These are phyloP conservation scores for Dryobates pubescens DNA, from an alignment of 2,797 vertebrate genomes.

Conservation along the genomic window DNA sequence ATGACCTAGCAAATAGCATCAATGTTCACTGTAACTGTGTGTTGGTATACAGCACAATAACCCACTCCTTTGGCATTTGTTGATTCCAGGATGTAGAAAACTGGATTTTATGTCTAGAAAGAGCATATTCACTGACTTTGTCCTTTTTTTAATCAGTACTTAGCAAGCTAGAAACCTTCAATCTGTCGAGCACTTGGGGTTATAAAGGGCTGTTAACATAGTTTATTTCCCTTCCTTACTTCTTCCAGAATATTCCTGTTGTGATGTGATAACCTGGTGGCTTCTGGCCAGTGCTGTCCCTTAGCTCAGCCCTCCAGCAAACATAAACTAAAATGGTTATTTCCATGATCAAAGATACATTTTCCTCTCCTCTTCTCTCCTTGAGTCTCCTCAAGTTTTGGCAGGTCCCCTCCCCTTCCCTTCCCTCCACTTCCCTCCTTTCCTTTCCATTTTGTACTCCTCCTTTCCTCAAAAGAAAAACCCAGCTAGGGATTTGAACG, in stretches of 20 bases:
- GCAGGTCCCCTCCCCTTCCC: accelerated
- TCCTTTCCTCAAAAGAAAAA: neutral
- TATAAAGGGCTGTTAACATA: neutral
- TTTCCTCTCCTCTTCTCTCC: neutral
- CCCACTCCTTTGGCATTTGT: neutral
- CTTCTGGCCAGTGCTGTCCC: neutral
- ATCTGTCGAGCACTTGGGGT: neutral
- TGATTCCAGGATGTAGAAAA: neutral
- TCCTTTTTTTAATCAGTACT: neutral
- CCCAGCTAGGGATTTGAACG: neutral
- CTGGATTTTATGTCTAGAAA: neutral
- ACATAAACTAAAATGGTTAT: neutral
- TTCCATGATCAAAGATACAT: neutral
- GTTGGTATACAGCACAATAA: neutral
- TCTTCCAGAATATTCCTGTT: neutral
- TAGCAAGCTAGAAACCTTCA: neutral
- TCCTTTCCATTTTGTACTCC: neutral
- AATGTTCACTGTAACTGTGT: neutral
- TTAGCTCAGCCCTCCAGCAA: neutral
- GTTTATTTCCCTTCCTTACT: neutral
- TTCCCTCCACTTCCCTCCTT: too few species aligned
- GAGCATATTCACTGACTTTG: neutral
- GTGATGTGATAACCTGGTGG: neutral
- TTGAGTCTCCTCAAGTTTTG: neutral
- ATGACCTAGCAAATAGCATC: neutral